Conservation (phyloP, 2,888 invertebrate species). For the Xanthia icteritia region DNA sequence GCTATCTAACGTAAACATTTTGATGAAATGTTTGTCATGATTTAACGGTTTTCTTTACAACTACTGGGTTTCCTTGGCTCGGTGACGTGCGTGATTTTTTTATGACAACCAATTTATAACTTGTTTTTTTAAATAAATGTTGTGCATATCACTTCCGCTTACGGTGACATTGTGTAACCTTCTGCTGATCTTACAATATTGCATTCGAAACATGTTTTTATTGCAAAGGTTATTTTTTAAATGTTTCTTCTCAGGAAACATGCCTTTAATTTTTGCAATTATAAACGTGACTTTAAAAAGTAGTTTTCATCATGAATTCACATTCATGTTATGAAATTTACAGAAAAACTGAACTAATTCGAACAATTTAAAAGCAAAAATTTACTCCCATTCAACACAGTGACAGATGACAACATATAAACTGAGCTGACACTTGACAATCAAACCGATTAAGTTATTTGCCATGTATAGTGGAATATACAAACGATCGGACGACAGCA, state of each 20-base stretch:
- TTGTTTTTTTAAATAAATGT: slow-evolving; percentile 36
- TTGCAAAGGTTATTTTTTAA: not conserved
- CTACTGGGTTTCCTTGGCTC: slow-evolving; percentile 35
- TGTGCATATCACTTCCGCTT: slow-evolving; percentile 55
- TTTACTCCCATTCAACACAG: not conserved
- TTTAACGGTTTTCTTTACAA: slow-evolving; percentile 57
- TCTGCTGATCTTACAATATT: slow-evolving; percentile 36
- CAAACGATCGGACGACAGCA: slow-evolving; percentile 20
- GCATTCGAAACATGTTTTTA: slow-evolving; percentile 10
- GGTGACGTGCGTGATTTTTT: slow-evolving; percentile 37
- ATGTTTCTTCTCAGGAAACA: not conserved
- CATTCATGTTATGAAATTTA: not conserved
- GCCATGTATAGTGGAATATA: slow-evolving; percentile 12
- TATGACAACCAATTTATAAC: slow-evolving; percentile 34
- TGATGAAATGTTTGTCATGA: slow-evolving; percentile 71
- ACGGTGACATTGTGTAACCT: slow-evolving; percentile 54
- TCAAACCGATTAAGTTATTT: slow-evolving; percentile 46
- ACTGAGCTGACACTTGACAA: slow-evolving; percentile 32
- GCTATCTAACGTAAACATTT: slow-evolving; percentile 74
- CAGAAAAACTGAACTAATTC: not conserved
- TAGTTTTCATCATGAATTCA: not conserved
- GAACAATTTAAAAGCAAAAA: not conserved
- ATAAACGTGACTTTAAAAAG: not conserved
- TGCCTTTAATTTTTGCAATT: not conserved
- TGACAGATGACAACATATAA: slow-evolving; percentile 29